phyloP scores from a whole-genome alignment of 2,888 invertebrate genomes.

The Resseliella maxima region DNA sequence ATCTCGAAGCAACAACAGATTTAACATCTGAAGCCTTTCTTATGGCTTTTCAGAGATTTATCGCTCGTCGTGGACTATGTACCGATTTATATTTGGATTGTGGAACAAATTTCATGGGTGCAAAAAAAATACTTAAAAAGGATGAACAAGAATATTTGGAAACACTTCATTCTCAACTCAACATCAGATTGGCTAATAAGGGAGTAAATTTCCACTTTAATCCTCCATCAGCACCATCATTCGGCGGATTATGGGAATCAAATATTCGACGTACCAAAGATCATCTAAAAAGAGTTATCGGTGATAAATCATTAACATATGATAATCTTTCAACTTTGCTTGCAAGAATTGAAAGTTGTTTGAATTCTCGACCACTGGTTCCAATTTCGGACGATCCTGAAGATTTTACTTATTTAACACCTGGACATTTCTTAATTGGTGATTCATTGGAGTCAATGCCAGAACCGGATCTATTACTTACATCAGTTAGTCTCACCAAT shows the following conservation, averaged over 20 bases:
- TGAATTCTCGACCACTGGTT: constrained; percentile 23
- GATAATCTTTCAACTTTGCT: neutral
- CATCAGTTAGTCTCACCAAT: neutral
- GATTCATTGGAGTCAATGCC: neutral
- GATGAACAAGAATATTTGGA: neutral
- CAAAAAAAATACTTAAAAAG: constrained; percentile 56
- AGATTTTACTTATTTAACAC: neutral
- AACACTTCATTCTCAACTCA: constrained; percentile 59
- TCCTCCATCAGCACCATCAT: constrained; percentile 62
- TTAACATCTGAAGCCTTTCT: constrained; percentile 59
- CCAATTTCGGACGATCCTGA: neutral
- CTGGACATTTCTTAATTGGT: constrained; percentile 48
- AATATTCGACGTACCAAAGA: constrained; percentile 58
- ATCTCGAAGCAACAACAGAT: neutral
- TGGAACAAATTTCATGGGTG: constrained; percentile 62
- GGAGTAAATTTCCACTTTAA: constrained; percentile 63
- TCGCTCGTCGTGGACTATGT: constrained; percentile 60
- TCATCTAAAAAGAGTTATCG: neutral
- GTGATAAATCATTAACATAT: neutral
- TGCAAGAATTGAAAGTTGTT: neutral
- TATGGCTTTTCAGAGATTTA: constrained; percentile 60
- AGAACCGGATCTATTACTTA: neutral
- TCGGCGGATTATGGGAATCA: constrained; percentile 63
- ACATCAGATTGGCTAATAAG: constrained; percentile 24
- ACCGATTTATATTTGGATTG: constrained; percentile 60